Evolutionary conservation across 2,797 vertebrate genomes (phyloP), one percentile per base, ranked within the genome.

Genomic region (Tokudaia tokunoshimensis): DNA sequence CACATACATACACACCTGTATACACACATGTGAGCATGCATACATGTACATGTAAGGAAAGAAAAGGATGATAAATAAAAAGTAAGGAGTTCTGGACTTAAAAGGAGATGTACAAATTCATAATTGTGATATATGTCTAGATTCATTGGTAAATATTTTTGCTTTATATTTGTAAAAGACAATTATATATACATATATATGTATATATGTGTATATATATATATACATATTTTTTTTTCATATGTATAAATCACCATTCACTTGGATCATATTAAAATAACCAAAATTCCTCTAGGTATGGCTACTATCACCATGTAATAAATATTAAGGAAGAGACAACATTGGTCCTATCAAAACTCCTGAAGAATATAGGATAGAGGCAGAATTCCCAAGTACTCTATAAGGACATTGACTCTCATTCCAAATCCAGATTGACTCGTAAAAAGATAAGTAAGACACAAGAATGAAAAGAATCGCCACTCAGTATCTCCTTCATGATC

Each of bases 251-350:
- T 7, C 3, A 70, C 26, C 26, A 85, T 52, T 85, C 12, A 85
- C 29, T 50, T 34, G 22, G 4, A 65, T 67, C 19, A 9, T 19
- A 79, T 19, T 57, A 81, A 52, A 70, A 52, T n/a, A 13, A 57
- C 22, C 34, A 87, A 14, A 84, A 74, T 37, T 29, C 8, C 13
- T 34, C 34, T 10, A 55, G 31, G 17, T 9, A 89, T 17, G 41
- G 24, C 72, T 72, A 74, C 52, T 7, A 31, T 61, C 11, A 15
- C 2, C 41, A 13, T 52, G n/a, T 93, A 75, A 15, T 41, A 93
- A 89, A 52, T n/a, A 50, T 84, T 96, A 72, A 89, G 31, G 50
- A 78, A 22, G n/a, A 67, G 74, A 80, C 55, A 89, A 78, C 52
- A 57, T 1, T 1, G 50, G 9, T 3, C 12, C 89, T 75, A 63